Conservation (phyloP, 2,797 vertebrate species). For the Adelosebastes latens region DNA sequence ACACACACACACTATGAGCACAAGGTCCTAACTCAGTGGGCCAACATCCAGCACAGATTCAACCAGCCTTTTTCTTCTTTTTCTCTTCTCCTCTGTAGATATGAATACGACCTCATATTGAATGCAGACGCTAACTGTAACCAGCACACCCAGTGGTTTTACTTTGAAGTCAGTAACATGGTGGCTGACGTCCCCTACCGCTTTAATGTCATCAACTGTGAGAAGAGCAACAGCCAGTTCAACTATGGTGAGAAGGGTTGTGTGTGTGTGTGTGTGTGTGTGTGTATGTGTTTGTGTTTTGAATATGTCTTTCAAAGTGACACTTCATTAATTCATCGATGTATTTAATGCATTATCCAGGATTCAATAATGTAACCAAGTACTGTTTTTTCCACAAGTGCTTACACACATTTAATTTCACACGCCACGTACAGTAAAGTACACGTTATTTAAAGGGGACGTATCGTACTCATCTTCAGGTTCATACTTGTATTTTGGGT, state of each 20-base stretch:
- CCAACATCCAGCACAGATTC: too few relatives aligned
- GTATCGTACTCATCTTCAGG: too few relatives aligned
- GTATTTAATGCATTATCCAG: background rate
- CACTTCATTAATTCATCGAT: background rate
- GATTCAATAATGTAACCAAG: background rate
- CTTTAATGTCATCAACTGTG: constrained; percentile 95
- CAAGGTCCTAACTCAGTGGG: background rate
- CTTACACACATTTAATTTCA: background rate
- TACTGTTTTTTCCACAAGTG: background rate
- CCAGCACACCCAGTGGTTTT: constrained; percentile 93
- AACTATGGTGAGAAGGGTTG: constrained; percentile 88
- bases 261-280: background rate
- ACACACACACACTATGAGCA: background rate
- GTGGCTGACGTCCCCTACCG: constrained; percentile 81
- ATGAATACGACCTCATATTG: constrained; percentile 92
- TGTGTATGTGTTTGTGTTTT: background rate
- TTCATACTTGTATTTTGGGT: too few relatives aligned
- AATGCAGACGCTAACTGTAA: constrained; percentile 88
- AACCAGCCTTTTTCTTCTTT: background rate
- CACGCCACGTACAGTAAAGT: background rate
- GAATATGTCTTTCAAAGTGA: background rate
- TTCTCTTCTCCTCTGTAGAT: constrained; percentile 71
- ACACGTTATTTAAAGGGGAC: background rate
- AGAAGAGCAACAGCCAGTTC: constrained; percentile 95
- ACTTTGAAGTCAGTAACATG: constrained; percentile 91